Percentiles rank a stretch among this genome's conserved stretches.
Conservation (phyloP, 1,140 invertebrate species). For the Trachymyrmex septentrionalis region DNA sequence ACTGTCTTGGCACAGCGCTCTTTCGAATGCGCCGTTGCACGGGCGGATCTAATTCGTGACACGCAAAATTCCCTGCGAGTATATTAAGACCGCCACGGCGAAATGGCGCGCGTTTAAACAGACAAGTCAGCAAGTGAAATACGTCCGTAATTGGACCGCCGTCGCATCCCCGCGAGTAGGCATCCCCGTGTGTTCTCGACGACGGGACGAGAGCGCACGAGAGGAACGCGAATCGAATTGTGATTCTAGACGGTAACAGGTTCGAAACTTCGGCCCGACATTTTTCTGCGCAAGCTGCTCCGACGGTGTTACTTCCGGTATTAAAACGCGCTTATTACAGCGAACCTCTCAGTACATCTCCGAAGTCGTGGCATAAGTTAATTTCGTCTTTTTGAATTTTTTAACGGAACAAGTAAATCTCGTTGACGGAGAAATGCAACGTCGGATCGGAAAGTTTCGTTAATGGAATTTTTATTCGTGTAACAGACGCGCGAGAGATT, state of each 20-base stretch:
- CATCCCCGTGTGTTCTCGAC: not conserved
- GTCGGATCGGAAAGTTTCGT: not conserved
- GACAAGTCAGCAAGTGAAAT: conserved; percentile 45
- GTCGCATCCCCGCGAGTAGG: not conserved
- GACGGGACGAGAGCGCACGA: not conserved
- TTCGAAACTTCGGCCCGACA: conserved; percentile 20
- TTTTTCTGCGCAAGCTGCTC: not conserved
- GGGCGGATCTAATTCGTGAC: conserved; percentile 26
- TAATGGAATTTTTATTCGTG: not conserved
- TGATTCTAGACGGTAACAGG: conserved; percentile 45
- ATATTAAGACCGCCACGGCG: conserved; percentile 22
- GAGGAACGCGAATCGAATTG: conserved; percentile 44
- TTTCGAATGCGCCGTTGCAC: conserved; percentile 14
- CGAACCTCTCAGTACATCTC: not conserved
- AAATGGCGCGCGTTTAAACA: conserved; percentile 11
- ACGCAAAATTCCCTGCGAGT: conserved; percentile 27
- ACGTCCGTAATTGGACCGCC: conserved; percentile 53
- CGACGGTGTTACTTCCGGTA: not conserved
- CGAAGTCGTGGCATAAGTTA: not conserved
- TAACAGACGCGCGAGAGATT: not conserved
- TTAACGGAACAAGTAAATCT: not conserved
- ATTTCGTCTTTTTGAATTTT: not conserved
- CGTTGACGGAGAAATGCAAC: not conserved
- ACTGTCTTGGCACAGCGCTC: not conserved
- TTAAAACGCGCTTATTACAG: conserved; percentile 24